These are phyloP conservation scores for Tenualosa ilisha DNA, from an alignment of 2,797 vertebrate genomes.

Conservation along the genomic window DNA sequence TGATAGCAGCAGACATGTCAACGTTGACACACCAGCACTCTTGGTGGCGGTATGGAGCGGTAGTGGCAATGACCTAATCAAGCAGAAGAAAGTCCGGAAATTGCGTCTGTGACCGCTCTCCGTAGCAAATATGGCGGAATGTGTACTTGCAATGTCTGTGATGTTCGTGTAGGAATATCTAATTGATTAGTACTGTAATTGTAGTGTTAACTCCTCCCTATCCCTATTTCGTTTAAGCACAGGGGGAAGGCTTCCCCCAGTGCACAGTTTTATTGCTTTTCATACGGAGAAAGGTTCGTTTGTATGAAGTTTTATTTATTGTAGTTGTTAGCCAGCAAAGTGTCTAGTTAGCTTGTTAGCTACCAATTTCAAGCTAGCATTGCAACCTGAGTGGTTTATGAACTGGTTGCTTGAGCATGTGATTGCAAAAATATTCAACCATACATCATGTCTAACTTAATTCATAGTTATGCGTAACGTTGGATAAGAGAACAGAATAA, in stretches of 20 bases:
- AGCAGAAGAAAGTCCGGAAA: background rate
- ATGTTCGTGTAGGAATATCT: background rate
- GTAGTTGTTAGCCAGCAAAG: background rate
- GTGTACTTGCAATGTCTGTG: background rate
- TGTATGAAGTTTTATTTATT: background rate
- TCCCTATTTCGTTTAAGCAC: background rate
- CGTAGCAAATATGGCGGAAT: slow-evolving; percentile 5
- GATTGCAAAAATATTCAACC: background rate
- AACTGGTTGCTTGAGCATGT: background rate
- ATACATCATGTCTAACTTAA: background rate
- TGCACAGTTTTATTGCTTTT: background rate
- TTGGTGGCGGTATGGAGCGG: background rate
- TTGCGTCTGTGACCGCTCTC: background rate
- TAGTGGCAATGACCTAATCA: background rate
- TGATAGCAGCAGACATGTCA: background rate
- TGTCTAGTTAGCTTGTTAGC: slow-evolving; percentile 1
- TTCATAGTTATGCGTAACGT: background rate
- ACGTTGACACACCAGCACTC: background rate
- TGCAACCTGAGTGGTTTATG: background rate
- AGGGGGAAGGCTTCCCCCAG: background rate
- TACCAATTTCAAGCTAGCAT: background rate
- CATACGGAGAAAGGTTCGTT: background rate
- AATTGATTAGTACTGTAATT: background rate
- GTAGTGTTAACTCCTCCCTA: background rate
- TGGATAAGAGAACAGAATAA: too few species aligned